These are phyloP conservation scores for Zelostemma sp. DNA, from an alignment of 1,140 invertebrate genomes.

Conservation along the genomic window DNA sequence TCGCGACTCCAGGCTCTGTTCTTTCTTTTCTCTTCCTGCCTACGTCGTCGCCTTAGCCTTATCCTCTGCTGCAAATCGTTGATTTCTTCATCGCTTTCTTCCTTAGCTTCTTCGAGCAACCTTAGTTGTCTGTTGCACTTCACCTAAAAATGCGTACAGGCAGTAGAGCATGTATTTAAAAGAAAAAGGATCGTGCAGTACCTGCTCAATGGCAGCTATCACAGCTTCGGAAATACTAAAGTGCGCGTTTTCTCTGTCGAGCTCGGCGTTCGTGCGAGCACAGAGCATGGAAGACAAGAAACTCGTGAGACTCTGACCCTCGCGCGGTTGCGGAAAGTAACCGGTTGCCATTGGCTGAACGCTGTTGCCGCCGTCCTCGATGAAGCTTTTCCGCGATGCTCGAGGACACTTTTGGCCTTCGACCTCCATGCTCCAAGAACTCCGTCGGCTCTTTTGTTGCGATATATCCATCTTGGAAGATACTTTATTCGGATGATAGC, in stretches of 20 bases:
- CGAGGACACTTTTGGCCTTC: conserved; percentile 72
- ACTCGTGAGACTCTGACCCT: conserved; percentile 81
- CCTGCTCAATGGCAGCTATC: conserved; percentile 85
- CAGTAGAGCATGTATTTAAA: neutral
- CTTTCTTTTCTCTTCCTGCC: conserved; percentile 68
- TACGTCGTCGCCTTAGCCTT: conserved; percentile 71
- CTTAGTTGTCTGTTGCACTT: conserved; percentile 68
- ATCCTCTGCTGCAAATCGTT: conserved; percentile 77
- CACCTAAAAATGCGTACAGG: conserved; percentile 47
- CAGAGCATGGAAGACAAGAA: conserved; percentile 83
- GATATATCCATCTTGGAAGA: neutral
- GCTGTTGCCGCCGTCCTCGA: conserved; percentile 75
- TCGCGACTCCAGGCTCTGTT: conserved; percentile 50
- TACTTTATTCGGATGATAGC: no score
- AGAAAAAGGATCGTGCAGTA: conserved; percentile 34
- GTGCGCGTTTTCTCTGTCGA: conserved; percentile 90
- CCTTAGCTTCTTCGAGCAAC: conserved; percentile 68
- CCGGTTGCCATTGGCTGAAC: conserved; percentile 73
- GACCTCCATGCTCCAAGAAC: conserved; percentile 52
- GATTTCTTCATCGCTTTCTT: conserved; percentile 80
- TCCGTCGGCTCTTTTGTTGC: conserved; percentile 9
- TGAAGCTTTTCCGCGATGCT: conserved; percentile 74
- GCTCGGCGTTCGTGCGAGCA: conserved; percentile 79
- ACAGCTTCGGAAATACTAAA: conserved; percentile 88
- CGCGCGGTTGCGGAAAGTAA: conserved; percentile 75